Base-by-base conservation (phyloP, 2,888 invertebrate species). In the Schizaphis graminum region DNA sequence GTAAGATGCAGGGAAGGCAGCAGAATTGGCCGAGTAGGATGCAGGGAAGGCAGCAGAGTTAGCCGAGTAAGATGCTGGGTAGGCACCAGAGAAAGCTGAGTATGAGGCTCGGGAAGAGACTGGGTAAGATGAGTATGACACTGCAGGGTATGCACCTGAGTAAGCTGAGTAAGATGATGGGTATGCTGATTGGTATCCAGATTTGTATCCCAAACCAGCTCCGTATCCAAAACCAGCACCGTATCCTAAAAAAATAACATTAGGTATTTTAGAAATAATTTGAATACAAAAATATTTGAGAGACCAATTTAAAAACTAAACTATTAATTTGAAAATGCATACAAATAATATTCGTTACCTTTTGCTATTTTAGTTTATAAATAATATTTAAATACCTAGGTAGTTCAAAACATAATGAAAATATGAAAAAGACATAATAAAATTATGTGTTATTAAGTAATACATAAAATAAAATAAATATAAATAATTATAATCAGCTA, bases 41-140 rank as follows among this genome's bases (percentile, higher is more conserved):
- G 85, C 41, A 0, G 93, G 93, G 93, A 16, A 57, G n/a, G 93
- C 89, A 44, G 67, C 89, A 21, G 93, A 93, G 56, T 84, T 28
- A 10, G 26, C 84, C 0, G 89, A 84, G 88, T 67, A 92, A 35
- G 89, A 44, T 35, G 67, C 28, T 0, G 89, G 77, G 77, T 53
- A 53, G 28, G 92, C 92, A 35, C 44, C 92, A 21, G 67, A 35
- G 67, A 16, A 41, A 3, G 87, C 8, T 0, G 41, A 24, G 56
- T 77, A 84, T 10, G 93, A 26, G 0, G 77, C n/a, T n/a, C 24
- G 44, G 13, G 41, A 85, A 3, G n/a, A 44, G 7, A 2, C 84
- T 28, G 91, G 56, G 88, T 88, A 88, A 44, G 89, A 57, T 26
- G 57, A 85, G 57, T 35, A 91, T 3, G 53, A 13, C 26, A 35